Evolutionary conservation across 2,888 invertebrate genomes (phyloP).

Genomic region (Chironomus tentans): DNA sequence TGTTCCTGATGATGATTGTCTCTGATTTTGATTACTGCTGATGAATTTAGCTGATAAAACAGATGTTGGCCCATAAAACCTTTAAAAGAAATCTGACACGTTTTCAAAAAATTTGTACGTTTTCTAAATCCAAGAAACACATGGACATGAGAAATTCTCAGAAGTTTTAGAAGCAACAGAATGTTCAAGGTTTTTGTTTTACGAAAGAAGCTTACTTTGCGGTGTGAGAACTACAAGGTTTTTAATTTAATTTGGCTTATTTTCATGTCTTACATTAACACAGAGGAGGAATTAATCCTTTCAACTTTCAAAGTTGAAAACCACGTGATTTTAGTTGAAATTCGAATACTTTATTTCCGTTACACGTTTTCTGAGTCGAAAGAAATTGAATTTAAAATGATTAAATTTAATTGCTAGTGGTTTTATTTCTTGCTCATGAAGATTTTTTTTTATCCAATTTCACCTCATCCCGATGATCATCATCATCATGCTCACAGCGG

Average conservation of each 20-base stretch:
- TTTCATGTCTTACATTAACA: too few relatives aligned
- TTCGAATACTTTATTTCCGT: not conserved
- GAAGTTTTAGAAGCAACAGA: too few relatives aligned
- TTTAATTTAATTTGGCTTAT: not conserved
- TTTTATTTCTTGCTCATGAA: not conserved
- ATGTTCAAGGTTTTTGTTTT: not conserved
- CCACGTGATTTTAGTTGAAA: too few relatives aligned
- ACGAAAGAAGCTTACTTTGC: too few relatives aligned
- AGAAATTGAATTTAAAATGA: not conserved
- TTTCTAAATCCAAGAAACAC: too few relatives aligned
- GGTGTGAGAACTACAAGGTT: not conserved
- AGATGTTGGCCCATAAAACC: not conserved
- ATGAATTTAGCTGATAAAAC: too few relatives aligned
- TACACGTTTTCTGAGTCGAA: not conserved
- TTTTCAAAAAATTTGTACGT: not conserved
- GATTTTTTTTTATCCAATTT: not conserved
- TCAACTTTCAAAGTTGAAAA: not conserved
- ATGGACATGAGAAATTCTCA: too few relatives aligned
- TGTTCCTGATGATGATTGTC: too few relatives aligned
- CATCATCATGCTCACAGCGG: not conserved
- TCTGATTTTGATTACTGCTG: too few relatives aligned
- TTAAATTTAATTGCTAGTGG: not conserved
- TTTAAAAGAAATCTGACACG: not conserved
- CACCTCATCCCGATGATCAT: not conserved
- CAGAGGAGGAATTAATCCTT: not conserved